Conservation (phyloP, 2,113 vertebrate species). For the Gnathonemus echidnorhynchus region DNA sequence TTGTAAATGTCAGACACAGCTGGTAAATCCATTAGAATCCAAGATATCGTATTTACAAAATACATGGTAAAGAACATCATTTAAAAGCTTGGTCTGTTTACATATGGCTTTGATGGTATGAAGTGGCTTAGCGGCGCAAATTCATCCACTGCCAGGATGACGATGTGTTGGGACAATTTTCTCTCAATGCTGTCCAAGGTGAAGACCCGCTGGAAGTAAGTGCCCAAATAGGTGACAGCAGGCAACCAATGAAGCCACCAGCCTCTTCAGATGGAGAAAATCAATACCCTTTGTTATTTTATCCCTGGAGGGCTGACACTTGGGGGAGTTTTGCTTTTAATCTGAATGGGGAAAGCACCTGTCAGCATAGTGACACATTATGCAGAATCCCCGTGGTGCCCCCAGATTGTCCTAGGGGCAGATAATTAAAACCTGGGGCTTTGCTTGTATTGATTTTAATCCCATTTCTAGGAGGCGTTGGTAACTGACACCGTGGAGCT, state of each 20-base stretch:
- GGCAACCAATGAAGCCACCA: background rate
- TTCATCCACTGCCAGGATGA: background rate
- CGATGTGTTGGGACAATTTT: background rate
- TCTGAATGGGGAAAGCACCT: constrained; percentile 33
- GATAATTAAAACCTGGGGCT: constrained; percentile 30
- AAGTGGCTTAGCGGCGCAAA: background rate
- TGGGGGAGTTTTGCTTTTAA: constrained; percentile 14
- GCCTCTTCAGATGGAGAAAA: background rate
- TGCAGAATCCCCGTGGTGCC: constrained; percentile 23
- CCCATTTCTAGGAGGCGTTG: constrained; percentile 6
- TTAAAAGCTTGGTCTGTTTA: background rate
- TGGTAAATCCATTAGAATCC: background rate
- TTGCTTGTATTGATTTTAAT: constrained; percentile 19
- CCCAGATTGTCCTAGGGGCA: constrained; percentile 22
- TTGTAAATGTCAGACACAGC: background rate
- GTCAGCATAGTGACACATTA: constrained; percentile 33
- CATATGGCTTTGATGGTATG: background rate
- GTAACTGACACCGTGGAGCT: constrained; percentile 8
- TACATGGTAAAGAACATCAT: background rate
- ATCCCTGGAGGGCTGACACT: background rate
- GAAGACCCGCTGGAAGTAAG: background rate
- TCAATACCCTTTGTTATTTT: constrained; percentile 5
- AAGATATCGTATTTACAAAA: background rate
- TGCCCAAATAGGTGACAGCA: constrained; percentile 5
- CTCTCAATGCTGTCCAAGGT: background rate